Percentiles rank a stretch among this genome's conserved stretches.
phyloP scores from a whole-genome alignment of 1,140 invertebrate species.

The Drosophila sturtevanti region DNA sequence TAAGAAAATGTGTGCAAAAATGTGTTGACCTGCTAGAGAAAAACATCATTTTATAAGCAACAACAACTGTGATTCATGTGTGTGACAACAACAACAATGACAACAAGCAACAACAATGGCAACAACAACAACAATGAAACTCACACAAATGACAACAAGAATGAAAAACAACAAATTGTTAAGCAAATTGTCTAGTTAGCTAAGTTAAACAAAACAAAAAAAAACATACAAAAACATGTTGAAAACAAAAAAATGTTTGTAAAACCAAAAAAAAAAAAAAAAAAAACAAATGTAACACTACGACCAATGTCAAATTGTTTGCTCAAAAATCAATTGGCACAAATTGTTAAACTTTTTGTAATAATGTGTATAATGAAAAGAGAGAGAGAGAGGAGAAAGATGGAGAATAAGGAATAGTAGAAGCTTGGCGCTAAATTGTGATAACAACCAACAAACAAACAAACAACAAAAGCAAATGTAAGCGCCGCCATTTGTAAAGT shows the following conservation, averaged over 20 bases:
- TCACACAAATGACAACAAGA: conserved; percentile 4
- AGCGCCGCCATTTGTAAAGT: conserved; percentile 75
- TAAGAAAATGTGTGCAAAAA: conserved; percentile 46
- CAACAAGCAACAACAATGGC: conserved; percentile 37
- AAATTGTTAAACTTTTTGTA: conserved; percentile 78
- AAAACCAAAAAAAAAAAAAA: conserved; percentile 59
- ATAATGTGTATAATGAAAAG: conserved; percentile 59
- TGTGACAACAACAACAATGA: conserved; percentile 34
- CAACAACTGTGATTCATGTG: conserved; percentile 76
- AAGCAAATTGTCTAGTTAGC: conserved; percentile 78
- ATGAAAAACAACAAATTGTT: conserved; percentile 63
- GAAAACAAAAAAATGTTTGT: conserved; percentile 58
- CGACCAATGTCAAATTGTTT: conserved; percentile 73
- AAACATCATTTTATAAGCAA: conserved; percentile 80
- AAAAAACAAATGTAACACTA: conserved; percentile 43
- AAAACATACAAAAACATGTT: conserved; percentile 24
- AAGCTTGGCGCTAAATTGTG: conserved; percentile 69
- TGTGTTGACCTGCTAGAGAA: conserved; percentile 54
- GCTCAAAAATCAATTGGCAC: conserved; percentile 72
- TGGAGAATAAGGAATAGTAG: not conserved
- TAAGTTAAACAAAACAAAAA: conserved; percentile 62
- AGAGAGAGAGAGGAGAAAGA: not conserved
- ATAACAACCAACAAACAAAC: conserved; percentile 67
- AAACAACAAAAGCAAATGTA: conserved; percentile 63
- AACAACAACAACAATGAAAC: conserved; percentile 27